Evolutionary conservation across 2,888 invertebrate genomes (phyloP), one percentile per base, ranked within the genome.

Genomic region (Rhagium mordax): DNA sequence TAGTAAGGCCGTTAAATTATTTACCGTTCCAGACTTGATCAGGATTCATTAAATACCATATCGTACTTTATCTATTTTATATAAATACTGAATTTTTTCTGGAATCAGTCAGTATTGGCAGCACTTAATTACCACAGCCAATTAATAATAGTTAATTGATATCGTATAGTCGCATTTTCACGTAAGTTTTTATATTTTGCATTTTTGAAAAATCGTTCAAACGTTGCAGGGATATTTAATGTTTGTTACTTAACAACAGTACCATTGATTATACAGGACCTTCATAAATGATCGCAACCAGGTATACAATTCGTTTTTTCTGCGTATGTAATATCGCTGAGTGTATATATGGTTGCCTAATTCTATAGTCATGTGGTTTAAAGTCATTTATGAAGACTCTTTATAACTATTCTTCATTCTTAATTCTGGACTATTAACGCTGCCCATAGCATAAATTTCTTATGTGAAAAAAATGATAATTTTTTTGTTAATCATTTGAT

Each of bases 11-110:
- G 13, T 55, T 55, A 33, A 33, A 33, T 57, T 59, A 59, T 59
- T 59, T 29, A 59, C 59, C 24, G 7, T 59, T 18, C 33, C 29
- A 33, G 33, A 59, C 33, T 41, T 33, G 33, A 59, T 41, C 33
- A 33, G 41, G 13, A 41, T 41, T 41, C n/a, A 41, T 41, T 10
- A 41, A 41, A 41, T n/a, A 41, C n/a, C 41, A 41, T 41, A 41
- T 41, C 41, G n/a, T n/a, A 41, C 4, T 41, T 41, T 41, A 41
- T 41, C 41, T 41, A 41, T 15, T 4, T 41, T 41, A 41, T 41
- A 41, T 41, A 41, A 41, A 41, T 41, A 41, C 41, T 15, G n/a
- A 13, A 3, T 4, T 41, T 41, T 41, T 41, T 13, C 41, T 2
- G 41, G 41, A 41, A 13, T 41, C 41, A 41, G 41, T 41, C 10